phyloP scores from a whole-genome alignment of 2,888 invertebrate genomes.

The Drosophila antonietae region DNA sequence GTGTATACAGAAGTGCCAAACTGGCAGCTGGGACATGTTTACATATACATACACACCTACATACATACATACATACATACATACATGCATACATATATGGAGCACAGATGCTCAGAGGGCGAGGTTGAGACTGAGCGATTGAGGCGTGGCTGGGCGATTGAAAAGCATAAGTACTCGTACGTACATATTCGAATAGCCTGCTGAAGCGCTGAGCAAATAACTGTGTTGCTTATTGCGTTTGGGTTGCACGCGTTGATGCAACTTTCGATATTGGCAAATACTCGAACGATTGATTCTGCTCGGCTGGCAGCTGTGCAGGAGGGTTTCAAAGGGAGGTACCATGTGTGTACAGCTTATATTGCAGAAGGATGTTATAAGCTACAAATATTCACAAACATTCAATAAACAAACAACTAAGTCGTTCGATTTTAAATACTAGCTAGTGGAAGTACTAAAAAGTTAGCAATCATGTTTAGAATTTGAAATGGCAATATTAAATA shows the following conservation, averaged over 20 bases:
- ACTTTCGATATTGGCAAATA: slow-evolving; percentile 44
- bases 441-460: not conserved
- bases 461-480: not conserved
- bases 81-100: not conserved
- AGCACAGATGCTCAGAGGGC: slow-evolving; percentile 1
- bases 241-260: slow-evolving; percentile 23
- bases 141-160: not conserved
- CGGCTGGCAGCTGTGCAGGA: not conserved
- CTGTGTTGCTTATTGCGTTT: slow-evolving; percentile 49
- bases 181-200: slow-evolving; percentile 22
- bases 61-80: slow-evolving; percentile 8
- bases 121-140: too few relatives aligned
- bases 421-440: not conserved
- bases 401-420: slow-evolving; percentile 18
- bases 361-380: slow-evolving; percentile 10
- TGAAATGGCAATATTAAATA: too few relatives aligned
- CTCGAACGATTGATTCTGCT: slow-evolving; percentile 11
- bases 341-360: slow-evolving; percentile 10
- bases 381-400: slow-evolving; percentile 10
- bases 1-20: slow-evolving; percentile 55
- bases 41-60: slow-evolving; percentile 20
- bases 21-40: slow-evolving; percentile 66
- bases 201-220: slow-evolving; percentile 62
- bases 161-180: slow-evolving; percentile 31
- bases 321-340: not conserved